phyloP scores from a whole-genome alignment of 2,888 invertebrate species.

The Mythimna ferrago region DNA sequence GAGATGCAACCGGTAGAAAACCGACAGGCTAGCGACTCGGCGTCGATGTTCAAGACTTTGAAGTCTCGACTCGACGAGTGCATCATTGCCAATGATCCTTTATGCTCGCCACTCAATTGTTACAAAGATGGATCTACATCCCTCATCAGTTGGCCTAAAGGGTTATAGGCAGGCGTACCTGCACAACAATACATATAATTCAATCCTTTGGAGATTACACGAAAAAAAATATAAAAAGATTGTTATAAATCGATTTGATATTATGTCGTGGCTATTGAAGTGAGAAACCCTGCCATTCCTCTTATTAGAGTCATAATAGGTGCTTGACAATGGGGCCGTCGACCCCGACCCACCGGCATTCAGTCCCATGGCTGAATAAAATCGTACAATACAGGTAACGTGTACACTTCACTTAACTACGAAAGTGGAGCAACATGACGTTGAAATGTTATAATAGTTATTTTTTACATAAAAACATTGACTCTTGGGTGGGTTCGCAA shows the following conservation, averaged over 20 bases:
- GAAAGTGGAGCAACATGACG: constrained; percentile 32
- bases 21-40: too few species aligned
- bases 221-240: constrained; percentile 4
- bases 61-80: too few species aligned
- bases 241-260: constrained; percentile 7
- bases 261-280: constrained; percentile 31
- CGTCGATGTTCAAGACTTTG: too few species aligned
- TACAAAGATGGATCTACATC: too few species aligned
- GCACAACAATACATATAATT: not conserved
- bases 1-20: too few species aligned
- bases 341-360: constrained; percentile 43
- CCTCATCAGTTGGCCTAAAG: too few species aligned
- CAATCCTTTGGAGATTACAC: not conserved
- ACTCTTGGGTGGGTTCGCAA: too few species aligned
- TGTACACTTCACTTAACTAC: constrained; percentile 35
- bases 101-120: too few species aligned
- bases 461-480: too few species aligned
- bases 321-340: constrained; percentile 41
- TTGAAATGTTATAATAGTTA: constrained; percentile 1
- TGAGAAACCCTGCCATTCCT: constrained; percentile 38
- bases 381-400: constrained; percentile 51
- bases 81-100: too few species aligned
- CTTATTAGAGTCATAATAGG: constrained; percentile 48
- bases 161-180: not conserved
- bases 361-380: constrained; percentile 40